A percentile compares a stretch with the other conserved stretches of the same genome.
Evolutionary conservation across 2,888 invertebrate genomes (phyloP).

Genomic region (Carterocephalus palaemon): DNA sequence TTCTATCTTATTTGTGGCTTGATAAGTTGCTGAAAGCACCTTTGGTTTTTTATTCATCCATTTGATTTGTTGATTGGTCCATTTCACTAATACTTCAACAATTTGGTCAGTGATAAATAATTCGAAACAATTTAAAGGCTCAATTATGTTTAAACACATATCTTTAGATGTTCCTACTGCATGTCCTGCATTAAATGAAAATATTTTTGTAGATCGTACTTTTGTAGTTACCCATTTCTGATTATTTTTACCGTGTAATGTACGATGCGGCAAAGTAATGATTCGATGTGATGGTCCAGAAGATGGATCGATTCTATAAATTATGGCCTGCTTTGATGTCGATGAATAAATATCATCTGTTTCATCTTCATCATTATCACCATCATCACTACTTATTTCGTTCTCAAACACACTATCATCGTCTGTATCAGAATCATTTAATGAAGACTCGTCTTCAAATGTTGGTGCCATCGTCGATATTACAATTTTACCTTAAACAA

Average conservation of each 20-base stretch:
- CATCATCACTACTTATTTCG: too few relatives aligned
- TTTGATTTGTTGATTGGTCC: constrained; percentile 8
- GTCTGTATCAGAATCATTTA: too few relatives aligned
- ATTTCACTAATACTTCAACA: constrained; percentile 2
- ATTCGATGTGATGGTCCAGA: constrained; percentile 7
- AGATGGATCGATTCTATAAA: background rate
- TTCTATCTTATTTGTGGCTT: constrained; percentile 1
- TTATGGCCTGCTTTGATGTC: too few relatives aligned
- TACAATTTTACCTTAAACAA: too few relatives aligned
- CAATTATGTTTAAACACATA: constrained; percentile 19
- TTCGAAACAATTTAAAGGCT: constrained; percentile 19
- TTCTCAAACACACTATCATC: too few relatives aligned
- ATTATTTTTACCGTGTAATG: constrained; percentile 7
- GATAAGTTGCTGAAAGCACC: constrained; percentile 7
- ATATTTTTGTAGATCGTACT: background rate
- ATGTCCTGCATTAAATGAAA: too few relatives aligned
- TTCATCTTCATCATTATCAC: too few relatives aligned
- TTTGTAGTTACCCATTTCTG: constrained; percentile 12
- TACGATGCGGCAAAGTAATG: constrained; percentile 1
- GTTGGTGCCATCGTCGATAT: too few relatives aligned
- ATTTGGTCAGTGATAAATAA: constrained; percentile 4
- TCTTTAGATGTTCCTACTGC: constrained; percentile 20
- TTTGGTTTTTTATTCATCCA: constrained; percentile 1
- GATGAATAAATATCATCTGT: constrained; percentile 24
- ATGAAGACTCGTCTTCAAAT: too few relatives aligned